Evolutionary conservation across 2,113 vertebrate genomes (phyloP).

Genomic region (Junco hyemalis): DNA sequence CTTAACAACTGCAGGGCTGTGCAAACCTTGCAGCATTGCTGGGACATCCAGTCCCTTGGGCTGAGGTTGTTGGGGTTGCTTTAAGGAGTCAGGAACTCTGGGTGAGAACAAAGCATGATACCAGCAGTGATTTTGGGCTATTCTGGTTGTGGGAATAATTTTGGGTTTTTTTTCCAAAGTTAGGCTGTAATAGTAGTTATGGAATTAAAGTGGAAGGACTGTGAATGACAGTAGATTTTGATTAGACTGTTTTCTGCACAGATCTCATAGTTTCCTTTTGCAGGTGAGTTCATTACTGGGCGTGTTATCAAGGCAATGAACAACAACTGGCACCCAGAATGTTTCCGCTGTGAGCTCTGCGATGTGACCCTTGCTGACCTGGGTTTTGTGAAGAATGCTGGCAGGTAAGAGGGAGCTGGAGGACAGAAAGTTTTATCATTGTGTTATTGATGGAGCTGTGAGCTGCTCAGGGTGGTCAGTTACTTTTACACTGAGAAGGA

Average conservation of each 20-base stretch:
- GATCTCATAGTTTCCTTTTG: not conserved
- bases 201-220: not conserved
- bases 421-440: not conserved
- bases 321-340: constrained; percentile 79
- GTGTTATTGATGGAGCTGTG: not conserved
- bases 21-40: not conserved
- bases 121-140: not conserved
- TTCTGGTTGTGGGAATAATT: not conserved
- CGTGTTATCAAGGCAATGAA: constrained; percentile 84
- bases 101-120: not conserved
- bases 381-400: constrained; percentile 81
- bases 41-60: not conserved
- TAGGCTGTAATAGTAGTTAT: not conserved
- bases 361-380: constrained; percentile 74
- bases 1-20: not conserved
- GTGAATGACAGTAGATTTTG: not conserved
- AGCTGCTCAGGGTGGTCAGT: not conserved
- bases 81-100: not conserved
- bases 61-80: not conserved
- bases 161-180: not conserved
- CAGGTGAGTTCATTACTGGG: constrained; percentile 80
- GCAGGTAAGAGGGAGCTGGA: constrained; percentile 63
- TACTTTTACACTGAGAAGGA: not conserved
- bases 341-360: constrained; percentile 80
- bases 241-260: not conserved